These are phyloP conservation scores for Zaprionus nigranus DNA, from an alignment of 1,140 invertebrate species.

Conservation along the genomic window DNA sequence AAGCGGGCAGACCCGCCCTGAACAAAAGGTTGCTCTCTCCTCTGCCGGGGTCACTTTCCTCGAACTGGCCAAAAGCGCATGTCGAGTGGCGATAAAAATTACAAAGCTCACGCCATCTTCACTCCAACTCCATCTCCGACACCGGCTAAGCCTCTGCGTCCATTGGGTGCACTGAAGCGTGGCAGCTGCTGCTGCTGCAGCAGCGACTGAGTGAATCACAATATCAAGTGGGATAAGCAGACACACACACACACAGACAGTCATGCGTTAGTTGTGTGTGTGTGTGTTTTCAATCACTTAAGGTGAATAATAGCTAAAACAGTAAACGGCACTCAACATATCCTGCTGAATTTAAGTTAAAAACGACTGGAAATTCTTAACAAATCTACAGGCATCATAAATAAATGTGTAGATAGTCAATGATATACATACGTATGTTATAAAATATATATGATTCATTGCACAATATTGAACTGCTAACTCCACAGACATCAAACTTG, in stretches of 20 bases:
- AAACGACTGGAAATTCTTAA: not conserved
- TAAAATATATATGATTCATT: no score
- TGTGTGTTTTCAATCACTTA: slow-evolving; percentile 3
- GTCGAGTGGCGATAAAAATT: slow-evolving; percentile 71
- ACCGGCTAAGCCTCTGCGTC: slow-evolving; percentile 32
- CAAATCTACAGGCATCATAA: not conserved
- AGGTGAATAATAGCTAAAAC: not conserved
- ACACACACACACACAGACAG: not conserved
- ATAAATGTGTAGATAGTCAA: no score
- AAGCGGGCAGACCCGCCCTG: slow-evolving; percentile 42
- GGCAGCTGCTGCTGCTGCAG: slow-evolving; percentile 15
- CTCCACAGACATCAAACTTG: no score
- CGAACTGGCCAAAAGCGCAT: slow-evolving; percentile 47
- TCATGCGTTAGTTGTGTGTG: not conserved
- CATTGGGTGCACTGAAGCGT: slow-evolving; percentile 49
- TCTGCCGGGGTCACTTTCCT: not conserved
- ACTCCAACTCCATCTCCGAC: slow-evolving; percentile 11
- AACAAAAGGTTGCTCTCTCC: slow-evolving; percentile 52
- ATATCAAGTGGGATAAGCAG: slow-evolving; percentile 8
- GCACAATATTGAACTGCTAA: no score
- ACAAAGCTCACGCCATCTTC: slow-evolving; percentile 55
- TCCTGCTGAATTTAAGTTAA: not conserved
- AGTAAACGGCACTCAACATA: not conserved
- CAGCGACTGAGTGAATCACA: slow-evolving; percentile 18
- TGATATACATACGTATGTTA: no score